These are phyloP conservation scores for Mystacides longicornis DNA, from an alignment of 2,888 invertebrate genomes.

Conservation along the genomic window DNA sequence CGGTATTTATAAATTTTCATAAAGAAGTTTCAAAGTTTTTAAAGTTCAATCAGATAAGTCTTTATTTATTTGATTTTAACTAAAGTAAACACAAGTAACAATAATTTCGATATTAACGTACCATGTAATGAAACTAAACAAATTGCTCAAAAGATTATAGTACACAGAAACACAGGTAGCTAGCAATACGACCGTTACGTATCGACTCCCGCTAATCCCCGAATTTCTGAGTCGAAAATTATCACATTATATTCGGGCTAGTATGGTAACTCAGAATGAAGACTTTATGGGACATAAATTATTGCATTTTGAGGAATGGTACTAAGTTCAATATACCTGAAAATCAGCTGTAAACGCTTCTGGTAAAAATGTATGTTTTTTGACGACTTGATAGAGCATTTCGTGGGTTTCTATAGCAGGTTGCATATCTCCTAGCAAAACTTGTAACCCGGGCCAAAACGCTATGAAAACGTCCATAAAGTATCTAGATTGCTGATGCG, in stretches of 20 bases:
- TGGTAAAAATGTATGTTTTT: constrained; percentile 94
- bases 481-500: constrained; percentile 87
- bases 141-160: too few relatives aligned
- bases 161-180: too few relatives aligned
- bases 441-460: constrained; percentile 98
- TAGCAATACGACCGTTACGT: too few relatives aligned
- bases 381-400: constrained; percentile 97
- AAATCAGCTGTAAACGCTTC: constrained; percentile 98
- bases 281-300: neutral
- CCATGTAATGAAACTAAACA: too few relatives aligned
- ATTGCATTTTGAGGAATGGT: neutral
- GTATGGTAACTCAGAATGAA: neutral
- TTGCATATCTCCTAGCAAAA: constrained; percentile 81
- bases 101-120: too few relatives aligned
- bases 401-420: constrained; percentile 99
- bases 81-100: too few relatives aligned
- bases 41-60: too few relatives aligned
- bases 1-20: too few relatives aligned
- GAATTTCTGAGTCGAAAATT: too few relatives aligned
- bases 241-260: neutral
- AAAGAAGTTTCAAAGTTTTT: too few relatives aligned
- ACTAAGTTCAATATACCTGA: constrained; percentile 46
- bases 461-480: constrained; percentile 97
- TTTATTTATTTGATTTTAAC: too few relatives aligned
- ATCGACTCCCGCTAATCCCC: too few relatives aligned